These are phyloP conservation scores for Anabas testudineus DNA, from an alignment of 2,797 vertebrate species.

Conservation along the genomic window DNA sequence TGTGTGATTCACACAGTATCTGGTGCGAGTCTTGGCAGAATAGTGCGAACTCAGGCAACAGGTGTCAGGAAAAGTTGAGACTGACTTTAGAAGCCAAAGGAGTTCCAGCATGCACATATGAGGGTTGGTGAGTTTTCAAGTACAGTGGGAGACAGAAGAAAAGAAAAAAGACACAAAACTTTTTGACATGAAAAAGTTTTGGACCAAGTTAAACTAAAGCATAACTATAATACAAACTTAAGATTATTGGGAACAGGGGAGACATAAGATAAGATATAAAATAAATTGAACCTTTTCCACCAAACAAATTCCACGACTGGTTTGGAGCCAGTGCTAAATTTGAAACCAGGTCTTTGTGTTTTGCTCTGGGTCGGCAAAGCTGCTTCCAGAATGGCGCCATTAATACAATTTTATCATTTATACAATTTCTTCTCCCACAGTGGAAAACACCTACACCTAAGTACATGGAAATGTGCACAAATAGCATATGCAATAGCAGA, in stretches of 20 bases:
- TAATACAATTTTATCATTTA: no score
- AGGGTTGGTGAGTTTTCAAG: constrained; percentile 18
- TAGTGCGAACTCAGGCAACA: constrained; percentile 58
- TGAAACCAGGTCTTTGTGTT: no score
- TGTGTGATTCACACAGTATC: constrained; percentile 66
- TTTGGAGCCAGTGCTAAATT: no score
- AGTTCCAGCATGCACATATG: constrained; percentile 23
- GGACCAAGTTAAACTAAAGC: neutral
- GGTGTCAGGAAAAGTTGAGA: constrained; percentile 43
- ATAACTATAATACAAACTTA: neutral
- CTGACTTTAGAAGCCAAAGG: constrained; percentile 38
- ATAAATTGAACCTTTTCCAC: neutral
- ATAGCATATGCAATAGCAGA: neutral
- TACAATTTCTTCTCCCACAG: constrained; percentile 7
- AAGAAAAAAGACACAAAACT: neutral
- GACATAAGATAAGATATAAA: neutral
- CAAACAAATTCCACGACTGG: no score
- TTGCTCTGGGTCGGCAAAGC: no score
- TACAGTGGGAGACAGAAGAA: neutral
- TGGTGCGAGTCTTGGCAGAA: constrained; percentile 46
- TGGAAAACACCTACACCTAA: constrained; percentile 9
- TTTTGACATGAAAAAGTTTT: neutral
- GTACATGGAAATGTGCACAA: neutral
- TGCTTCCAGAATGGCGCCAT: no score
- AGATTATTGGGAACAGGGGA: neutral